A percentile compares a stretch with the other conserved stretches of the same genome.
Conservation (phyloP, 1,140 invertebrate species). For the Uloborus diversus region DNA sequence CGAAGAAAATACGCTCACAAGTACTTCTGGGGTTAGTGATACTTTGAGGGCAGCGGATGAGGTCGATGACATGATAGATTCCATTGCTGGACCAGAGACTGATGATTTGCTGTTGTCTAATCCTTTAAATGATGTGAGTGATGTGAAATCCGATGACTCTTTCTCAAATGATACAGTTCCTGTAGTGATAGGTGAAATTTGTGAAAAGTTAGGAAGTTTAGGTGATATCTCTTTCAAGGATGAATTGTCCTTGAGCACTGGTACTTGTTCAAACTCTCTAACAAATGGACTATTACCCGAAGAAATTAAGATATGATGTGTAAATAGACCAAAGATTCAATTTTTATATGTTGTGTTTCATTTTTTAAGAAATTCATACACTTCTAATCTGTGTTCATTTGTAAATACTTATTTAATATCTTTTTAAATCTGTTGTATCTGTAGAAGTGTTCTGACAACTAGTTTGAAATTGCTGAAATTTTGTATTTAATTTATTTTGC, state of each 20-base stretch:
- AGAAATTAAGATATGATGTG: slow-evolving; percentile 29
- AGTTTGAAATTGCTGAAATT: too few relatives aligned
- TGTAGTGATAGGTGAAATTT: slow-evolving; percentile 3
- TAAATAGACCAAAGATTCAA: slow-evolving; percentile 24
- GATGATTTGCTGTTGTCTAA: background rate
- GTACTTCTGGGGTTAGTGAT: background rate
- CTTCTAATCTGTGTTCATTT: background rate
- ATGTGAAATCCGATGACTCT: slow-evolving; percentile 10
- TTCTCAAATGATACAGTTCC: slow-evolving; percentile 31
- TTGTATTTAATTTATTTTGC: background rate
- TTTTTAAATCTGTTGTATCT: too few relatives aligned
- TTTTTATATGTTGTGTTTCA: slow-evolving; percentile 5
- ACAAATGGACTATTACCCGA: slow-evolving; percentile 29
- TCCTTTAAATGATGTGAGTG: background rate
- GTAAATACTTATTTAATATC: slow-evolving; percentile 8
- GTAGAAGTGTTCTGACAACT: too few relatives aligned
- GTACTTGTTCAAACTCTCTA: background rate
- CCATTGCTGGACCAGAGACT: background rate
- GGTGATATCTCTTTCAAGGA: background rate
- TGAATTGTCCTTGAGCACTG: background rate
- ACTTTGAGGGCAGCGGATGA: background rate
- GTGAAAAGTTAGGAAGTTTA: background rate
- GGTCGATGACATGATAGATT: background rate
- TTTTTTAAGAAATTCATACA: background rate
- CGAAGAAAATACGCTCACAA: background rate